Conservation (phyloP, 2,888 invertebrate species). For the Alcis repandata region DNA sequence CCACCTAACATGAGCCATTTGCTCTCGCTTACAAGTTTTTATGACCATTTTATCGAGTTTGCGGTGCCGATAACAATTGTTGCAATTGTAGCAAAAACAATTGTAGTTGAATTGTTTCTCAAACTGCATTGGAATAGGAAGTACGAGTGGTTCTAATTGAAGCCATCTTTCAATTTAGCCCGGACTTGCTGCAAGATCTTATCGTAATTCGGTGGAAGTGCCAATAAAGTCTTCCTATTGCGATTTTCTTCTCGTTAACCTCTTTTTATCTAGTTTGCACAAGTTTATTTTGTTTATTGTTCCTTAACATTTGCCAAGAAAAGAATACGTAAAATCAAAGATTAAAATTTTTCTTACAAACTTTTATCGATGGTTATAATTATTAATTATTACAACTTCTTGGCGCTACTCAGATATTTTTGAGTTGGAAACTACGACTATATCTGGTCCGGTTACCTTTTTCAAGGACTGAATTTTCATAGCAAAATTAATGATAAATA, state of each 20-base stretch:
- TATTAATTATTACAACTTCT: too few species aligned
- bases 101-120: slow-evolving; percentile 34
- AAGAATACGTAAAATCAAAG: too few species aligned
- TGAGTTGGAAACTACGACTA: too few species aligned
- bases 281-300: neutral
- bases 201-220: slow-evolving; percentile 16
- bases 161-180: slow-evolving; percentile 30
- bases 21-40: neutral
- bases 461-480: too few species aligned
- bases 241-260: slow-evolving; percentile 4
- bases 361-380: too few species aligned
- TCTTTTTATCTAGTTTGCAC: neutral
- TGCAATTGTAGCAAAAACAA: too few species aligned
- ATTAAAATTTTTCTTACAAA: too few species aligned
- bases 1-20: neutral
- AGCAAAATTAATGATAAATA: too few species aligned
- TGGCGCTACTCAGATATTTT: too few species aligned
- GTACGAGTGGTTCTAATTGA: slow-evolving; percentile 16
- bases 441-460: too few species aligned
- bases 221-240: slow-evolving; percentile 14
- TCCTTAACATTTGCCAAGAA: too few species aligned
- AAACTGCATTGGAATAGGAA: slow-evolving; percentile 14
- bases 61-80: slow-evolving; percentile 35
- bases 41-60: slow-evolving; percentile 33
- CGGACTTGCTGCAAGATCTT: slow-evolving; percentile 1